Evolutionary conservation across 2,797 vertebrate genomes (phyloP), one percentile per base, ranked within the genome.

Genomic region (Argentina silus): DNA sequence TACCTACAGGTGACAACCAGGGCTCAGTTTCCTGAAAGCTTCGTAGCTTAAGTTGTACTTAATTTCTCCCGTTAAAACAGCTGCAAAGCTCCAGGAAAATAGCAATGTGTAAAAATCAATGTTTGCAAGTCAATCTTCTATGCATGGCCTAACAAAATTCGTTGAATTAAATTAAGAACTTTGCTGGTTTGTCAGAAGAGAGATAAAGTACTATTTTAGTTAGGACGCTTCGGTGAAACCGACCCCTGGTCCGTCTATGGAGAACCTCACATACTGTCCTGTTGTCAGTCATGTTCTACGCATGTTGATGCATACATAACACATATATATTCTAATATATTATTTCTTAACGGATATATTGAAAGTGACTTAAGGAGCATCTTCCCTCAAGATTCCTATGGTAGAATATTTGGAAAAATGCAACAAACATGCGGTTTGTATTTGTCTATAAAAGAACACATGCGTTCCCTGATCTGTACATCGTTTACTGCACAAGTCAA

Each of bases 401-500:
- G 19, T 27, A 55, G 19, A 69, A 72, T 42, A 19, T 47, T 48
- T 57, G 48, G 64, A 48, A 11, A 44, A 71, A 66, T 43, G 50
- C 23, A 59, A 69, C 62, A 70, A 73, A 67, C 74, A 82, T 69
- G 74, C 69, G 6, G 45, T 70, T 65, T 71, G 51, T 50, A 72
- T 64, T 64, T 60, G 59, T 77, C 72, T 71, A 62, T 72, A 73
- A 61, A 80, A 74, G 43, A 80, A 72, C 43, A 71, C 70, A 76
- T 76, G 79, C 77, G 51, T 75, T 74, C 21, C 19, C 23, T 59
- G 44, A 82, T 72, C 8, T 57, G 5, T 14, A 48, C 65, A 61
- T 23, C 27, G 69, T 71, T 23, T 9, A 48, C 42, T 74, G 73
- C 55, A 53, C 21, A 69, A 62, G 19, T 42, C 67, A 73, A 12